Conservation (phyloP, 2,888 invertebrate genomes). For the Antitype chi region DNA sequence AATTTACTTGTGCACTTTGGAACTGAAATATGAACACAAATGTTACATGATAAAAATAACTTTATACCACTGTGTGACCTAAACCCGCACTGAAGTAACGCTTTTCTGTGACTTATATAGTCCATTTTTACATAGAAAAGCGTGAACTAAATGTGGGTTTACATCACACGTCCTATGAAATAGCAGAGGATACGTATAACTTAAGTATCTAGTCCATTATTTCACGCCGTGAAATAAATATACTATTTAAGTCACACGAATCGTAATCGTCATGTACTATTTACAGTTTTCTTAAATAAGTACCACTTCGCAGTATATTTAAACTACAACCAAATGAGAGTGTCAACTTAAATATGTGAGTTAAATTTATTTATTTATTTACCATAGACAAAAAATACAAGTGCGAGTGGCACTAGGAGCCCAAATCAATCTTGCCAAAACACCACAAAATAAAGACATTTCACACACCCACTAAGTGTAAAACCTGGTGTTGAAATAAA, state of each 20-base stretch:
- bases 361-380: background rate
- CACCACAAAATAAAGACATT: constrained; percentile 51
- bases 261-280: too few relatives aligned
- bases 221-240: too few relatives aligned
- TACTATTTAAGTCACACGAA: too few relatives aligned
- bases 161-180: too few relatives aligned
- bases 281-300: background rate
- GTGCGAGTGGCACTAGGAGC: background rate
- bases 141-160: too few relatives aligned
- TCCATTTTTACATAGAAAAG: too few relatives aligned
- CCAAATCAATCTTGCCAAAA: constrained; percentile 32
- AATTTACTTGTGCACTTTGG: background rate
- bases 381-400: background rate
- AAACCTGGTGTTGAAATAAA: constrained; percentile 62
- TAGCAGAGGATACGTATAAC: too few relatives aligned
- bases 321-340: background rate
- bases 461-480: constrained; percentile 38
- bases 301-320: background rate
- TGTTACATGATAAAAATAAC: background rate
- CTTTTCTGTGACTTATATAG: too few relatives aligned
- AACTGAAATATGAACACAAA: background rate
- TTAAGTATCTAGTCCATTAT: too few relatives aligned
- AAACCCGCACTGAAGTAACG: too few relatives aligned
- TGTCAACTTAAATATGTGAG: background rate
- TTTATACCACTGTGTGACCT: background rate